Percentiles rank a stretch among this genome's conserved stretches.
These are phyloP conservation scores for Saccostrea glomerata DNA, from an alignment of 1,140 invertebrate genomes.

Conservation along the genomic window DNA sequence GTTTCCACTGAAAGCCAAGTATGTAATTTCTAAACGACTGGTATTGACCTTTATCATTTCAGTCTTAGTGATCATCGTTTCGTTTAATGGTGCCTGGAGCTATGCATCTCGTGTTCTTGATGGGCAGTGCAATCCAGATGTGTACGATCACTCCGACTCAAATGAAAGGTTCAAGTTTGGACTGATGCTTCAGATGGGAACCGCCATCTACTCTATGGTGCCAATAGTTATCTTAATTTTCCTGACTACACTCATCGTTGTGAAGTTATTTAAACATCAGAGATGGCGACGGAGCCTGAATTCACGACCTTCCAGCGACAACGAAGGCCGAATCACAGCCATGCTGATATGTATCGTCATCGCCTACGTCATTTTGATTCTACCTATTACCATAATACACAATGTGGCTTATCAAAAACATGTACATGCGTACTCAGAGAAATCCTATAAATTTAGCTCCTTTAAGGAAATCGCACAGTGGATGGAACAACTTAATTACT, in stretches of 20 bases:
- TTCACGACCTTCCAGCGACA: background rate
- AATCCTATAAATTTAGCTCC: conserved; percentile 1
- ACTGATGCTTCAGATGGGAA: conserved; percentile 19
- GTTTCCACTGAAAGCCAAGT: conserved; percentile 54
- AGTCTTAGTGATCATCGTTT: background rate
- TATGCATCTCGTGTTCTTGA: conserved; percentile 47
- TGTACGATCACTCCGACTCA: background rate
- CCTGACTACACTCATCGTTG: conserved; percentile 41
- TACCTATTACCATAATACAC: conserved; percentile 46
- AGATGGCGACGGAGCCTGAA: background rate
- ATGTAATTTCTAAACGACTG: conserved; percentile 34
- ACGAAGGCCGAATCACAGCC: conserved; percentile 36
- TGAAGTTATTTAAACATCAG: conserved; percentile 15
- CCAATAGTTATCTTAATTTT: conserved; percentile 8
- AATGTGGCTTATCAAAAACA: conserved; percentile 21
- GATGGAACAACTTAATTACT: conserved; percentile 53
- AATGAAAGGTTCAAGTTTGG: background rate
- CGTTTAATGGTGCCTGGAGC: conserved; percentile 44
- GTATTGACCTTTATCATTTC: conserved; percentile 39
- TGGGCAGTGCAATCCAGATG: conserved; percentile 48
- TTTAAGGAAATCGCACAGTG: conserved; percentile 39
- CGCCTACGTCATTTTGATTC: conserved; percentile 54
- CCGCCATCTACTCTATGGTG: background rate
- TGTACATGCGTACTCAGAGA: conserved; percentile 40
- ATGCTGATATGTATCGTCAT: conserved; percentile 57